Percentiles rank a stretch among this genome's conserved stretches.
These are phyloP conservation scores for Noctilio leporinus DNA, from an alignment of 2,113 vertebrate species.

Conservation along the genomic window DNA sequence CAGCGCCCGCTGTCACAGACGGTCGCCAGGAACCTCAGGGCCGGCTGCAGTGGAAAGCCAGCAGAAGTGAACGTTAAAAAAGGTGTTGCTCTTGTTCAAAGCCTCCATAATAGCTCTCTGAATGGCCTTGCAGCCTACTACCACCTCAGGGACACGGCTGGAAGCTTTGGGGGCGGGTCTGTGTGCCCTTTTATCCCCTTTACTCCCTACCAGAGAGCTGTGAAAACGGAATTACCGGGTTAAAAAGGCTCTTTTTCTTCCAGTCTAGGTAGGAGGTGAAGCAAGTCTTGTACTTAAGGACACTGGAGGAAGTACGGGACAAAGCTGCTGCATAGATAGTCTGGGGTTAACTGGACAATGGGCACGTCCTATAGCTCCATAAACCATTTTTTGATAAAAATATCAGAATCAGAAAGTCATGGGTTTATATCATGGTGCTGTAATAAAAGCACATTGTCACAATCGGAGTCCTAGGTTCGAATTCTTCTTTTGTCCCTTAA, in stretches of 20 bases:
- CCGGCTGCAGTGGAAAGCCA: background rate
- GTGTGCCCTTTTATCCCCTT: background rate
- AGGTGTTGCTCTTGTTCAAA: background rate
- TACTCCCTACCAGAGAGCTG: background rate
- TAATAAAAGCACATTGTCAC: background rate
- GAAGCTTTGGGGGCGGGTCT: background rate
- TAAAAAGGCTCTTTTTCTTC: background rate
- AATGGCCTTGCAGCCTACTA: background rate
- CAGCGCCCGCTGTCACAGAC: background rate
- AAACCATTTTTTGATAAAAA: background rate
- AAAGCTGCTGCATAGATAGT: rapidly evolving
- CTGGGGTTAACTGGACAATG: background rate
- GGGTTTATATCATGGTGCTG: rapidly evolving
- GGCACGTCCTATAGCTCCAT: background rate
- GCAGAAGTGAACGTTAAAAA: background rate
- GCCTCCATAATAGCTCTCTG: background rate
- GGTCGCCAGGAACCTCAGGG: background rate
- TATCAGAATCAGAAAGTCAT: background rate
- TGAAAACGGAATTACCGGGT: background rate
- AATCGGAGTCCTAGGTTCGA: background rate
- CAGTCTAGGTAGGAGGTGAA: background rate
- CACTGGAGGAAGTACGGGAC: background rate
- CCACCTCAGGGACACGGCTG: background rate
- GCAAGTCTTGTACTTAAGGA: background rate
- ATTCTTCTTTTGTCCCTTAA: background rate